Conservation (phyloP, 2,888 invertebrate species). For the Chrysolina oricalcia region DNA sequence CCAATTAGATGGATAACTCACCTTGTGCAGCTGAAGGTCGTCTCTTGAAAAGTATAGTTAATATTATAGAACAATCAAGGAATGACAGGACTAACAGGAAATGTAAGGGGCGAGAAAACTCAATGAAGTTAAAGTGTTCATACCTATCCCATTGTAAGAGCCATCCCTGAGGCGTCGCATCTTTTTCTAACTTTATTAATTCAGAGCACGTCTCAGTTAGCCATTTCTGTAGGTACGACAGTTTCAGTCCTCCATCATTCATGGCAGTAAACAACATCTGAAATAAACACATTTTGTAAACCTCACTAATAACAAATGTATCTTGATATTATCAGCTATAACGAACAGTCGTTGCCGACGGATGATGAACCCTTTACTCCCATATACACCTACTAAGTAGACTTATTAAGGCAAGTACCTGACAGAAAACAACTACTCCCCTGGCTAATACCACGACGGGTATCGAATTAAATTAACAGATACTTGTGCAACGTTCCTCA, state of each 20-base stretch:
- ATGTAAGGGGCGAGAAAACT: constrained; percentile 21
- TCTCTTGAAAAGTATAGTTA: constrained; percentile 26
- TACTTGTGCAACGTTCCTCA: too few relatives aligned
- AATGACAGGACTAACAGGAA: background rate
- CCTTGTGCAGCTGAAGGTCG: constrained; percentile 6
- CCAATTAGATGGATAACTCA: constrained; percentile 22
- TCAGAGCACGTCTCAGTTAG: constrained; percentile 76
- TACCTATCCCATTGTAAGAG: constrained; percentile 85
- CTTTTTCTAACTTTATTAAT: constrained; percentile 77
- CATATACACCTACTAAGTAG: too few relatives aligned
- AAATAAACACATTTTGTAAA: constrained; percentile 52
- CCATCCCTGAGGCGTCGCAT: constrained; percentile 81
- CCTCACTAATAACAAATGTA: background rate
- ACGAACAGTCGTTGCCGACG: too few relatives aligned
- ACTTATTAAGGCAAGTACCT: too few relatives aligned
- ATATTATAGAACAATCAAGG: constrained; percentile 8
- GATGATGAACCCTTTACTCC: too few relatives aligned
- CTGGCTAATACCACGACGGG: too few relatives aligned
- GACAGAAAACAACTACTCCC: too few relatives aligned
- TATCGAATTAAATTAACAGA: too few relatives aligned
- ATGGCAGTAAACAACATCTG: constrained; percentile 80
- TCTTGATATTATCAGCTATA: too few relatives aligned
- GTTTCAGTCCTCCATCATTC: constrained; percentile 76
- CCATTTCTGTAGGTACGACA: constrained; percentile 77
- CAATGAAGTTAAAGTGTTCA: constrained; percentile 60